Evolutionary conservation across 2,113 vertebrate species (phyloP).

Genomic region (Verasper variegatus): DNA sequence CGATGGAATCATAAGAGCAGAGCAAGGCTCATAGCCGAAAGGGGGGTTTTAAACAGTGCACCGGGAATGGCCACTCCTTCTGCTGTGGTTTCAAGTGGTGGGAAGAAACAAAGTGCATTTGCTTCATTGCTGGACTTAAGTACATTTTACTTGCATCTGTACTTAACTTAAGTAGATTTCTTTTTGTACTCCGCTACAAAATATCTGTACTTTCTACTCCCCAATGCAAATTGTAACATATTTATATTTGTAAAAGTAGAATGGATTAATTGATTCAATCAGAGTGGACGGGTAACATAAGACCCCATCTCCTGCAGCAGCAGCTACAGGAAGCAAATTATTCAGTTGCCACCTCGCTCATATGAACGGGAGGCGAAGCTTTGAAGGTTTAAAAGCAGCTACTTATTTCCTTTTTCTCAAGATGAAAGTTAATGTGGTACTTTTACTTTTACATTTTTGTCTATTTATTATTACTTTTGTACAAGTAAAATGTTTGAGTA

Average conservation of each 20-base stretch:
- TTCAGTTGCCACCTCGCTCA: too few relatives aligned
- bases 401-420: neutral
- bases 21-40: conserved; percentile 29
- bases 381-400: neutral
- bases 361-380: too few relatives aligned
- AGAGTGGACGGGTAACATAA: too few relatives aligned
- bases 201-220: too few relatives aligned
- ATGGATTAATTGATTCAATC: too few relatives aligned
- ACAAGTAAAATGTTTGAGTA: neutral
- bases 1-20: conserved; percentile 61
- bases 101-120: neutral
- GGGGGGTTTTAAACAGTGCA: conserved; percentile 40
- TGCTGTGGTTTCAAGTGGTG: neutral
- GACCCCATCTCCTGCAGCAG: too few relatives aligned
- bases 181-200: too few relatives aligned
- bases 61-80: neutral
- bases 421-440: neutral
- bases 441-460: neutral
- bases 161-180: too few relatives aligned
- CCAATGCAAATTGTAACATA: neutral
- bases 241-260: neutral
- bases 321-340: too few relatives aligned
- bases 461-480: neutral
- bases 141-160: neutral
- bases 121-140: neutral